phyloP scores from a whole-genome alignment of 1,140 invertebrate species.

The Aphaenogaster rudis region DNA sequence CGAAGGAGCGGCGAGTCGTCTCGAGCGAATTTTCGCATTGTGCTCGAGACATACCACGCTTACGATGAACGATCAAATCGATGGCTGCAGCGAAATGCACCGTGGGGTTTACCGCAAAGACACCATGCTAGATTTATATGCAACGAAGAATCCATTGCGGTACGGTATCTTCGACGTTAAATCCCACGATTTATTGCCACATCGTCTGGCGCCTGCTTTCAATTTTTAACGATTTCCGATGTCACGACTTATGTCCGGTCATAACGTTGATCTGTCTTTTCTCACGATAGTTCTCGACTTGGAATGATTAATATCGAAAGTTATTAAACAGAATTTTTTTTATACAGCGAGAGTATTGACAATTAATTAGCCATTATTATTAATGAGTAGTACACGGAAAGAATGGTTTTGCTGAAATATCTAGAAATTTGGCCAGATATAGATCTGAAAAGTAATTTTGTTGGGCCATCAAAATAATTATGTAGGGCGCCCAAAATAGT shows the following conservation, averaged over 20 bases:
- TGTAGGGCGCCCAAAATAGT: too few species aligned
- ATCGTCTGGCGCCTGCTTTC: conserved; percentile 40
- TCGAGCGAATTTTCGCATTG: conserved; percentile 53
- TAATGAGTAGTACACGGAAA: neutral
- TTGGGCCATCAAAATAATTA: too few species aligned
- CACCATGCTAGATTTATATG: conserved; percentile 58
- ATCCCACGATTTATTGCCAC: conserved; percentile 30
- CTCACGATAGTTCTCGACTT: neutral
- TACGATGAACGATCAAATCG: conserved; percentile 46
- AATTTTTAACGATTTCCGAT: conserved; percentile 50
- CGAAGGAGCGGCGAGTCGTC: conserved; percentile 26
- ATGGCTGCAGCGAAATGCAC: conserved; percentile 42
- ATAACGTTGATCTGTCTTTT: conserved; percentile 20
- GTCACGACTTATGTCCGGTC: conserved; percentile 23
- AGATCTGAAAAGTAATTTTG: too few species aligned
- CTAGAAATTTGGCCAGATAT: too few species aligned
- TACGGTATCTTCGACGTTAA: conserved; percentile 37
- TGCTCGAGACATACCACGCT: conserved; percentile 40
- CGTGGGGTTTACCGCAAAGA: conserved; percentile 33
- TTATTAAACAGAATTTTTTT: neutral
- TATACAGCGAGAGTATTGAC: neutral
- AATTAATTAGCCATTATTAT: neutral
- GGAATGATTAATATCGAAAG: neutral
- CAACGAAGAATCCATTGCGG: conserved; percentile 53
- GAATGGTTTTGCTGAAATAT: too few species aligned